These are phyloP conservation scores for Lapara coniferarum DNA, from an alignment of 2,888 invertebrate species.

Conservation along the genomic window DNA sequence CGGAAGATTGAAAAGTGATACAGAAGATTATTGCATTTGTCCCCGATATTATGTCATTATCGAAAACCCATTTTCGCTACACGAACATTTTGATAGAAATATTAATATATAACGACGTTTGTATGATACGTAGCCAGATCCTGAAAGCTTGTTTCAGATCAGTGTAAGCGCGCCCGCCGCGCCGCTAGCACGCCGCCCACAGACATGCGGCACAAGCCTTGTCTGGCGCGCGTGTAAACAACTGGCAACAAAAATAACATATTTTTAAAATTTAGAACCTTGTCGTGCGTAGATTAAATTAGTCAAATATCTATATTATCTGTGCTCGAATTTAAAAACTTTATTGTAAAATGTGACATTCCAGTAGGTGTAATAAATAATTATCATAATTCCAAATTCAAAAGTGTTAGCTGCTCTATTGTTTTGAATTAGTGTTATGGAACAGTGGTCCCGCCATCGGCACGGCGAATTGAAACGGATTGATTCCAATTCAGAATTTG, in stretches of 20 bases:
- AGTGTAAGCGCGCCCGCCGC: constrained; percentile 44
- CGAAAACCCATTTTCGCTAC: constrained; percentile 34
- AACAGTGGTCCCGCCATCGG: constrained; percentile 33
- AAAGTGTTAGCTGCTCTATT: constrained; percentile 24
- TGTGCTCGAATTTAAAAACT: constrained; percentile 21
- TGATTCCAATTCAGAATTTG: constrained; percentile 34
- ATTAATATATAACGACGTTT: constrained; percentile 38
- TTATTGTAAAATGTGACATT: constrained; percentile 16
- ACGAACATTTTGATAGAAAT: constrained; percentile 32
- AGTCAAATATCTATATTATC: constrained; percentile 14
- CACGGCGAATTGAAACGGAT: constrained; percentile 38
- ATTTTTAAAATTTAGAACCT: constrained; percentile 11
- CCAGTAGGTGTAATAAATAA: not conserved
- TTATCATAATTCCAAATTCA: constrained; percentile 13
- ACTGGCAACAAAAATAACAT: not conserved
- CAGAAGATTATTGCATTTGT: constrained; percentile 13
- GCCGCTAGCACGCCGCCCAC: constrained; percentile 41
- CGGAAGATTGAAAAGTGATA: constrained; percentile 5
- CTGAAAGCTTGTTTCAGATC: constrained; percentile 33
- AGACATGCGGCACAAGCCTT: constrained; percentile 32
- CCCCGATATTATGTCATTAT: constrained; percentile 25
- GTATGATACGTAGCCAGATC: constrained; percentile 31
- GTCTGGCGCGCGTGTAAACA: constrained; percentile 14
- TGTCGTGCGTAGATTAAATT: constrained; percentile 17
- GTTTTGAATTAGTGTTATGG: constrained; percentile 38